These are phyloP conservation scores for Baccha elongata DNA, from an alignment of 2,888 invertebrate species.

Conservation along the genomic window DNA sequence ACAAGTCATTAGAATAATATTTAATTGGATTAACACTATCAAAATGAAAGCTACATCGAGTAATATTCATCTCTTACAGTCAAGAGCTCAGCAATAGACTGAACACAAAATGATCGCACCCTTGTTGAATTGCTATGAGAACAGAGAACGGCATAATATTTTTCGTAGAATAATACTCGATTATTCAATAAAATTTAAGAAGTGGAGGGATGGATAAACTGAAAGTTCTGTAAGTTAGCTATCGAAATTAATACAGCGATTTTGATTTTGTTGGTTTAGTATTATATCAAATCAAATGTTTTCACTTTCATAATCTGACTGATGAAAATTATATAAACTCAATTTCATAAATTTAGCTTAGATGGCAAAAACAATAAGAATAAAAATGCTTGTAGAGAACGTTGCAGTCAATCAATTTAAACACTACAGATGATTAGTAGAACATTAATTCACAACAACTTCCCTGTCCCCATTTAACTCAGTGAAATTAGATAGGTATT, in stretches of 20 bases:
- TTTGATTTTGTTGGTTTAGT: background rate
- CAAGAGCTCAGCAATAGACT: background rate
- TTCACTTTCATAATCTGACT: background rate
- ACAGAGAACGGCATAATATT: background rate
- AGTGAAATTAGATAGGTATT: too few species aligned
- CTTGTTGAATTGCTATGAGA: slow-evolving; percentile 1
- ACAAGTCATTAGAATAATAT: background rate
- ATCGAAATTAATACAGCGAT: background rate
- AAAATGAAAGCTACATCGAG: background rate
- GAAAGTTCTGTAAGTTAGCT: background rate
- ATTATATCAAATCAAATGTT: background rate
- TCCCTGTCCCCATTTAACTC: too few species aligned
- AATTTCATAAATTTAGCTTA: too few species aligned
- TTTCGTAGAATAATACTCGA: slow-evolving; percentile 3
- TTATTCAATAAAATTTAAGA: slow-evolving; percentile 6
- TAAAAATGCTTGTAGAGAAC: too few species aligned
- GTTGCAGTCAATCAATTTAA: too few species aligned
- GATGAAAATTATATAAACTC: too few species aligned
- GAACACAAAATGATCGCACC: background rate
- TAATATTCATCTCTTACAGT: slow-evolving; percentile 10
- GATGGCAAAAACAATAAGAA: too few species aligned
- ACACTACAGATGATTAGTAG: too few species aligned
- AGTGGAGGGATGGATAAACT: background rate
- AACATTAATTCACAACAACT: too few species aligned
- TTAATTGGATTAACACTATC: slow-evolving; percentile 14